Evolutionary conservation across 2,797 vertebrate genomes (phyloP), one percentile per base, ranked within the genome.

Genomic region (Anas georgica): DNA sequence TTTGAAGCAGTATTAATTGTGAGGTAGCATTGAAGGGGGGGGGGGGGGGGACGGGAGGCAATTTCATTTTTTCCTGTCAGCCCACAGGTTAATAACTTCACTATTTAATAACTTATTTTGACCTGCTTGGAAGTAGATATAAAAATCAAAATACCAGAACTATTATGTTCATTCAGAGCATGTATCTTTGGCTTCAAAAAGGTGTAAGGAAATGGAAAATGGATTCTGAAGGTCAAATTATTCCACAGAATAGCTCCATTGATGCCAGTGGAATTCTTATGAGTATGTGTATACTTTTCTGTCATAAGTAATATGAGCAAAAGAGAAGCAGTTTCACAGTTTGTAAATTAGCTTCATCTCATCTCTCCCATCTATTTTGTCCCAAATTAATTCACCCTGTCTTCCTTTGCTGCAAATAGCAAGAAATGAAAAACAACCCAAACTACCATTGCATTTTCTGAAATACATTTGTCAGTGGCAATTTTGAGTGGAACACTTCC

Each of bases 151-250:
- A 35, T 60, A 83, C 3, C 6, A 83, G 31, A 77, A 75, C 79
- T 64, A 67, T 6, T 66, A 7, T 59, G 25, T 66, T 88, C 81
- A 85, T 77, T 90, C 45, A 67, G 22, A 37, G 16, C 18, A 12
- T 14, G 5, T 52, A 52, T 46, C 20, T 83, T 37, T 86, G 37
- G 64, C 31, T 91, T 72, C 17, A 81, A 58, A 94, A 94, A 45
- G 7, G 17, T 62, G 12, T 62, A 83, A 88, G 35, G 46, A 89
- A 92, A 72, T 63, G 11, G 62, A 72, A 90, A 95, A 87, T 62
- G n/a, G 29, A 75, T 89, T 89, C 67, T 73, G 79, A 93, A 96
- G 88, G 82, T 89, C 69, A 89, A 81, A 83, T 95, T 95, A 85
- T 93, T 92, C 76, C 69, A 43, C 87, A 50, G 66, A 93, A 85